These are phyloP conservation scores for Perca fluviatilis DNA, from an alignment of 2,113 vertebrate species.

Conservation along the genomic window DNA sequence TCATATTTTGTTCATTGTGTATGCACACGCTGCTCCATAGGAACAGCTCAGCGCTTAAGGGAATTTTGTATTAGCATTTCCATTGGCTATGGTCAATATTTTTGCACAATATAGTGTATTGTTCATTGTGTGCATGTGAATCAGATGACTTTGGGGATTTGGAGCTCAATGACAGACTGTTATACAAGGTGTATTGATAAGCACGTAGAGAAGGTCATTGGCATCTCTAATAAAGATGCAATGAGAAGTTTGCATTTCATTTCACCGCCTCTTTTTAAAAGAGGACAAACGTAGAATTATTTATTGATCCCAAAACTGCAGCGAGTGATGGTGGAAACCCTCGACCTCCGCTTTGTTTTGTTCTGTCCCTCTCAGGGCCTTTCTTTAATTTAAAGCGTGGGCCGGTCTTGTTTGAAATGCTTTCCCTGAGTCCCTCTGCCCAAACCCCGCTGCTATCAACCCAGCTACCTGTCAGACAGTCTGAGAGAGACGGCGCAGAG, in stretches of 20 bases:
- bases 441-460: slow-evolving; percentile 54
- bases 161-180: slow-evolving; percentile 25
- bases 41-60: slow-evolving; percentile 55
- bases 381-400: slow-evolving; percentile 58
- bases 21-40: slow-evolving; percentile 18
- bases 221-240: slow-evolving; percentile 43
- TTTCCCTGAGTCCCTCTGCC: slow-evolving; percentile 42
- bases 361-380: background rate
- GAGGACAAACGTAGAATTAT: slow-evolving; percentile 45
- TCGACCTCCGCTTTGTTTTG: slow-evolving; percentile 35
- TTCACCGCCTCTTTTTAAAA: slow-evolving; percentile 26
- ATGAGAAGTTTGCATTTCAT: slow-evolving; percentile 45
- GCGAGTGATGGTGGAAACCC: slow-evolving; percentile 1
- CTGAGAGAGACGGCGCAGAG: slow-evolving; percentile 33
- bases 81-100: slow-evolving; percentile 76
- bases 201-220: slow-evolving; percentile 21
- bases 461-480: slow-evolving; percentile 54
- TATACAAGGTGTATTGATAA: slow-evolving; percentile 47
- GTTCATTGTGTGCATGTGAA: slow-evolving; percentile 67
- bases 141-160: slow-evolving; percentile 60
- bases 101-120: slow-evolving; percentile 39
- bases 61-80: slow-evolving; percentile 72
- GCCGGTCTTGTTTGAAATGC: slow-evolving; percentile 62
- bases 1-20: slow-evolving; percentile 36
- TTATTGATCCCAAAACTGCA: slow-evolving; percentile 59